These are phyloP conservation scores for Aelia acuminata DNA, from an alignment of 2,888 invertebrate species.

Conservation along the genomic window DNA sequence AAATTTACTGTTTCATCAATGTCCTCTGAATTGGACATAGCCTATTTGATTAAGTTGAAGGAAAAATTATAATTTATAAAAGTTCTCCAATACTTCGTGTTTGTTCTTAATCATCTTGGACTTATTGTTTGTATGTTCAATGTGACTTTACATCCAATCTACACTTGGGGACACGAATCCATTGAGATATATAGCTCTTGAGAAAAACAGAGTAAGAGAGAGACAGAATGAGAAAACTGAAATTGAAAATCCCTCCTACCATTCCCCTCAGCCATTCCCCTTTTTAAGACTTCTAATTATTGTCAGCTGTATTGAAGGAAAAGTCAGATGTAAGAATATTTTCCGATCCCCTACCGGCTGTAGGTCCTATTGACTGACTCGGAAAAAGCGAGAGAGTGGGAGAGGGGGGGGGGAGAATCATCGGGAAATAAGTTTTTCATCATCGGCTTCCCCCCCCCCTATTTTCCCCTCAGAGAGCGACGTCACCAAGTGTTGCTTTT, in stretches of 20 bases:
- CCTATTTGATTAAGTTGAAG: too few relatives aligned
- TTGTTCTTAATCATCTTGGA: neutral
- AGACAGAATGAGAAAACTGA: neutral
- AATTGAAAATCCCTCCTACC: neutral
- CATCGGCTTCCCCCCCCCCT: slow-evolving; percentile 1
- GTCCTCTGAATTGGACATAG: too few relatives aligned
- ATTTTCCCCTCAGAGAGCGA: neutral
- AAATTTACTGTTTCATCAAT: too few relatives aligned
- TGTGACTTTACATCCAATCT: neutral
- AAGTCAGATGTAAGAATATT: slow-evolving; percentile 17
- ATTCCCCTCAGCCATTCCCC: too few relatives aligned
- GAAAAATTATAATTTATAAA: too few relatives aligned
- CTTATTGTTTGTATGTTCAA: neutral
- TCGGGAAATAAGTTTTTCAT: slow-evolving; percentile 48
- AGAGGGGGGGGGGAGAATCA: neutral
- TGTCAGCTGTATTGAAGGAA: neutral
- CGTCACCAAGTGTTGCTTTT: slow-evolving; percentile 60
- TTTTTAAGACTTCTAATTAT: slow-evolving; percentile 19
- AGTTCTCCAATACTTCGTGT: neutral
- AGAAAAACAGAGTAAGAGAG: too few relatives aligned
- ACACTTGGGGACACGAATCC: neutral
- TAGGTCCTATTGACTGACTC: neutral
- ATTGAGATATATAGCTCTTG: too few relatives aligned
- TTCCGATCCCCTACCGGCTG: neutral
- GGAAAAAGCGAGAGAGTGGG: neutral